These are phyloP conservation scores for Copidosoma aretas DNA, from an alignment of 2,888 invertebrate species.

Conservation along the genomic window DNA sequence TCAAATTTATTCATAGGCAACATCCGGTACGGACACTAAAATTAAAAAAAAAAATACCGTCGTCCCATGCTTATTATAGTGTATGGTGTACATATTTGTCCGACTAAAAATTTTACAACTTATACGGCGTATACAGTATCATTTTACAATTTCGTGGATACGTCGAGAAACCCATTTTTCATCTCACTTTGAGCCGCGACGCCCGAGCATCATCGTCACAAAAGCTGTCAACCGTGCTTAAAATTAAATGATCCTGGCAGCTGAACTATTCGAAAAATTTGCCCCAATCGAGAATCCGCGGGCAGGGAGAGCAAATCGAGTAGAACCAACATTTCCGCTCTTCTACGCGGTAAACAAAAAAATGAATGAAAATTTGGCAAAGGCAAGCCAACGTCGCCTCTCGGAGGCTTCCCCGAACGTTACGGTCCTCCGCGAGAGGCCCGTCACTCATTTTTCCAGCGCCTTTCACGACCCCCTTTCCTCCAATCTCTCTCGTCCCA, in stretches of 20 bases:
- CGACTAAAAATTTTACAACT: too few species aligned
- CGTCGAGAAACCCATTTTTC: too few species aligned
- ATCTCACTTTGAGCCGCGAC: not conserved
- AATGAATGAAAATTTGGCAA: not conserved
- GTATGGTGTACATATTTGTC: too few species aligned
- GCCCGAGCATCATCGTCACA: not conserved
- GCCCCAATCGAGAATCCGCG: not conserved
- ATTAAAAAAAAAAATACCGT: too few species aligned
- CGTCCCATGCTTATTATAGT: too few species aligned
- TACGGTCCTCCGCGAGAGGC: conserved; percentile 19
- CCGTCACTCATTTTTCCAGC: not conserved
- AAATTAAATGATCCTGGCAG: not conserved
- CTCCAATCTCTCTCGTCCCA: conserved; percentile 1
- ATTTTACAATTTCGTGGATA: too few species aligned
- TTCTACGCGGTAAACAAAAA: conserved; percentile 1
- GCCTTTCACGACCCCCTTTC: not conserved
- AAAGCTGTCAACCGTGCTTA: not conserved
- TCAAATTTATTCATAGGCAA: too few species aligned
- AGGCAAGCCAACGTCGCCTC: not conserved
- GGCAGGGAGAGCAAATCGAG: not conserved
- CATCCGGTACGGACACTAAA: too few species aligned
- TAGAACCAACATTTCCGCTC: not conserved
- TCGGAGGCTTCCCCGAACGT: conserved; percentile 2
- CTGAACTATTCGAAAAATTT: not conserved
- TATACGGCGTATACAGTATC: too few species aligned